These are phyloP conservation scores for Chiloscyllium punctatum DNA, from an alignment of 2,797 vertebrate species.

Conservation along the genomic window DNA sequence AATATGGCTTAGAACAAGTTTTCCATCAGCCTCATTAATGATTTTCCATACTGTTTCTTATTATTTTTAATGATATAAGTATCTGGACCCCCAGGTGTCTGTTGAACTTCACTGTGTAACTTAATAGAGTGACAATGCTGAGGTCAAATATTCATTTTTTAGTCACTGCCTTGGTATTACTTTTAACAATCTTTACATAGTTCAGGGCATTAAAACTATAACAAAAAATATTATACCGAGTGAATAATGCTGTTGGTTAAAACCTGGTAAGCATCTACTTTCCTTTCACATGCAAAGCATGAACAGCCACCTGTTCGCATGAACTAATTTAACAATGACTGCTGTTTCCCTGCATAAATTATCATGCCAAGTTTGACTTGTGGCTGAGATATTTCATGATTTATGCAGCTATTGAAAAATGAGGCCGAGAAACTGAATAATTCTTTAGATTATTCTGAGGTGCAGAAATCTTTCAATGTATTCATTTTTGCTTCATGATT, in stretches of 20 bases:
- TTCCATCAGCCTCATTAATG: not conserved
- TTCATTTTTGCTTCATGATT: not conserved
- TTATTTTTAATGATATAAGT: not conserved
- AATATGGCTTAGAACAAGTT: not conserved
- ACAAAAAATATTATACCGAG: not conserved
- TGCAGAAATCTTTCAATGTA: conserved; percentile 5
- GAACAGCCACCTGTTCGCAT: not conserved
- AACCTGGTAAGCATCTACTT: not conserved
- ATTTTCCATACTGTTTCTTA: not conserved
- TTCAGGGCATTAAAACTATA: not conserved
- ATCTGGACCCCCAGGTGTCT: not conserved
- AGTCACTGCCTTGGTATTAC: not conserved
- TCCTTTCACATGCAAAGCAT: not conserved
- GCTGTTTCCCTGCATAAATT: not conserved
- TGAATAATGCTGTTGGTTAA: not conserved
- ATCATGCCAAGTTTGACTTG: not conserved
- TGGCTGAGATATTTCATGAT: not conserved
- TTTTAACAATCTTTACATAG: not conserved
- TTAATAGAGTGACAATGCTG: not conserved
- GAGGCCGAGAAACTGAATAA: not conserved
- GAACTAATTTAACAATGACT: not conserved
- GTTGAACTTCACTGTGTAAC: not conserved
- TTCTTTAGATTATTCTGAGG: not conserved
- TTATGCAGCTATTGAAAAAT: conserved; percentile 16
- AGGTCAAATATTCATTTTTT: not conserved